Base-by-base conservation (phyloP, 2,888 invertebrate species). In the Conistra vaccinii region DNA sequence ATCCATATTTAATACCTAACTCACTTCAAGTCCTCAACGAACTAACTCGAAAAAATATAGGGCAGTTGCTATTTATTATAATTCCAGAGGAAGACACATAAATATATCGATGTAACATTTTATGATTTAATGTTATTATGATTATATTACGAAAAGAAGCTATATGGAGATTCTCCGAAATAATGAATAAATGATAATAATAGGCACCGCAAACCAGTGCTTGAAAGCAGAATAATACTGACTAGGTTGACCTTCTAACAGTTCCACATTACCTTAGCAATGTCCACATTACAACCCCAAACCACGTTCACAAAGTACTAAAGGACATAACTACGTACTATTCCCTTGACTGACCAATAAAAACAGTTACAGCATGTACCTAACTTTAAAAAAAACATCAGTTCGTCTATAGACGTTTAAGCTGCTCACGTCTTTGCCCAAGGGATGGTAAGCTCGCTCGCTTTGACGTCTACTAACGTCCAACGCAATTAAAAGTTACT, bases 401-500 rank as follows among this genome's bases (percentile, higher is more conserved):
- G 68, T 58, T 62, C 45, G 29, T 61, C 53, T 58, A 61, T 65
- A 67, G 75, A 67, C 71, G 39, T 76, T 84, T 70, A 70, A 72
- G 81, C 84, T 48, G 53, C 69, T 75, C 82, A 75, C 80, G 61
- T 73, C 69, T 58, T 53, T 57, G 12, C 81, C 81, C 81, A 45
- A 20, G 85, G 60, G 85, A 81, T 32, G 26, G 35, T n/a, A 39
- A 61, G 29, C 80, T 69, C 66, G 61, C 71, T 77, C 72, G 74
- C 85, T 84, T 87, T 89, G 87, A 88, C 81, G 69, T 78, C 51
- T 76, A 42, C 69, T 60, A 53, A 69, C 78, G 75, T 62, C 78
- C 78, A 74, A 86, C 76, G 87, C 88, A 90, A 90, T 90, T 90
- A 90, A 90, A 90, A 90, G 78, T 90, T 90, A 76, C 72, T 55